A percentile compares a stretch with the other conserved stretches of the same genome.
These are phyloP conservation scores for Drosophila simulans DNA, from an alignment of 1,140 invertebrate species.

Conservation along the genomic window DNA sequence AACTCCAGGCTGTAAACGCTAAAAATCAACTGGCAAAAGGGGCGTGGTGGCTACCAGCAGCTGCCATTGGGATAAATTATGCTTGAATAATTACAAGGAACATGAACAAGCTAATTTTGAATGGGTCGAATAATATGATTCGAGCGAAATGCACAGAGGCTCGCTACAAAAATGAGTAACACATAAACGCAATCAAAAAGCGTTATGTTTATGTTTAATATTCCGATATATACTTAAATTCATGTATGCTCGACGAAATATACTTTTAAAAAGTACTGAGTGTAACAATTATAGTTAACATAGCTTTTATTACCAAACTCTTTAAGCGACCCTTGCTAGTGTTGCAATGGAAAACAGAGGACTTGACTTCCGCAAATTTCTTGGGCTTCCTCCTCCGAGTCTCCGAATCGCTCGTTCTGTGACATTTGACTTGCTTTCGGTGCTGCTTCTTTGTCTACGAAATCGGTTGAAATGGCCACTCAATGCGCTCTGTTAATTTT, in stretches of 20 bases:
- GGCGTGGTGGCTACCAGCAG: conserved; percentile 20
- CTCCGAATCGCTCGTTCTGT: conserved; percentile 18
- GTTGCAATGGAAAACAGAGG: conserved; percentile 30
- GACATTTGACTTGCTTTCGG: conserved; percentile 63
- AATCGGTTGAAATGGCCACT: conserved; percentile 47
- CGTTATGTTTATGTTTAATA: too few species aligned
- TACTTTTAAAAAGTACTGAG: neutral
- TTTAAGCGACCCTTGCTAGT: conserved; percentile 5
- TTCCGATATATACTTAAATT: too few species aligned
- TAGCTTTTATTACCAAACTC: neutral
- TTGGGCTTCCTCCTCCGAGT: conserved; percentile 18
- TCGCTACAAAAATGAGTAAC: neutral
- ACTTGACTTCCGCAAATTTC: conserved; percentile 41
- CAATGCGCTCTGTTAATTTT: conserved; percentile 82
- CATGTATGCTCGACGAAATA: too few species aligned
- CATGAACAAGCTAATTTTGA: conserved; percentile 62
- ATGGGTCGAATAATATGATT: conserved; percentile 35
- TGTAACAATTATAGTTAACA: too few species aligned
- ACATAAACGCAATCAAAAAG: neutral
- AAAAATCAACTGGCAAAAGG: neutral
- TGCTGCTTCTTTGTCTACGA: conserved; percentile 56
- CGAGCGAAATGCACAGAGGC: neutral
- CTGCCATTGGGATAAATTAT: conserved; percentile 70
- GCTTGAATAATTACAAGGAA: conserved; percentile 77
- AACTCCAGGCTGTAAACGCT: conserved; percentile 2